phyloP scores from a whole-genome alignment of 1,140 invertebrate species.

The Dendroctonus ponderosae region DNA sequence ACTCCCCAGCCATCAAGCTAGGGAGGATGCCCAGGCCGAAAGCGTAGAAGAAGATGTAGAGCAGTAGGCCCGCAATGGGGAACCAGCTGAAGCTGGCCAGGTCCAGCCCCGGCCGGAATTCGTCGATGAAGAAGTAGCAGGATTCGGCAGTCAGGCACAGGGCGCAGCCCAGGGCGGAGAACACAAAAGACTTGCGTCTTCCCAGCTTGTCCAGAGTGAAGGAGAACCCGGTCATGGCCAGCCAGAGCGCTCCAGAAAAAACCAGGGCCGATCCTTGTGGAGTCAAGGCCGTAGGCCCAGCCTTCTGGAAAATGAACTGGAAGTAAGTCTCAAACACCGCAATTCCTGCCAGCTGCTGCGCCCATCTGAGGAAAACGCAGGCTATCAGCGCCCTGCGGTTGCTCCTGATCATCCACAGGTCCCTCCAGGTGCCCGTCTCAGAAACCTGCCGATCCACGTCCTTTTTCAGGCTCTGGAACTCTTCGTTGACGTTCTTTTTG shows the following conservation, averaged over 20 bases:
- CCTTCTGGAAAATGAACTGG: conserved; percentile 40
- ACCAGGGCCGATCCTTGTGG: conserved; percentile 52
- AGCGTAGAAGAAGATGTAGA: conserved; percentile 37
- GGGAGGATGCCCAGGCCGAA: conserved; percentile 8
- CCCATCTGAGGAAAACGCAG: conserved; percentile 36
- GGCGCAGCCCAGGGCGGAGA: conserved; percentile 30
- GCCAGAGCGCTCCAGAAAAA: conserved; percentile 63
- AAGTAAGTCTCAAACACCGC: conserved; percentile 36
- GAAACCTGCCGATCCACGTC: conserved; percentile 41
- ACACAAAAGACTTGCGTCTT: conserved; percentile 30
- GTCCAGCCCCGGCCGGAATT: conserved; percentile 33
- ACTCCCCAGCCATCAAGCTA: conserved; percentile 10
- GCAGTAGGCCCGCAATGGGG: conserved; percentile 38
- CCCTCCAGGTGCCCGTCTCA: conserved; percentile 34
- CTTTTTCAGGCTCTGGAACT: conserved; percentile 38
- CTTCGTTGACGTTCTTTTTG: conserved; percentile 37
- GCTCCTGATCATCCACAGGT: conserved; percentile 40
- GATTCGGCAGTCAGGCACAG: conserved; percentile 51
- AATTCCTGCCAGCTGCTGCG: conserved; percentile 42
- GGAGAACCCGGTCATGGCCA: conserved; percentile 57
- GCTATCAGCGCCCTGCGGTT: conserved; percentile 41
- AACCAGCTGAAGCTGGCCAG: conserved; percentile 42
- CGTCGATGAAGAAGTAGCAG: conserved; percentile 47
- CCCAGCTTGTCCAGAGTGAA: conserved; percentile 52
- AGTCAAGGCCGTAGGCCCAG: conserved; percentile 38